Base-by-base conservation (phyloP, 2,888 invertebrate genomes). In the Eustalomyia histrio region DNA sequence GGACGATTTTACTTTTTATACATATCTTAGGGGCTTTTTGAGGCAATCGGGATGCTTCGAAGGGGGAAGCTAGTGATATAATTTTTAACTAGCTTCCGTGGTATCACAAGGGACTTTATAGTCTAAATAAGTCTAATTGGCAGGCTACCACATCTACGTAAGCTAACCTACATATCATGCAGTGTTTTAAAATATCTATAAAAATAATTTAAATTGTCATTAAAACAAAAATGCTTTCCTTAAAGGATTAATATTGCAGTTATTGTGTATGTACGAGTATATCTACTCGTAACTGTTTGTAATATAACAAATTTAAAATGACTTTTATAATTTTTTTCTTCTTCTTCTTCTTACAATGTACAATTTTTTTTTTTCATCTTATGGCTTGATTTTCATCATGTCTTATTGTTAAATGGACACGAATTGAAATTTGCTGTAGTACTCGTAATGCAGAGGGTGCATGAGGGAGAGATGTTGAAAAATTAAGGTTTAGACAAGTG, bases 401-500 rank as follows among this genome's bases (percentile, higher is more conserved):
- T 63, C 67, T 57, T 76, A 57, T 58, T 67, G 67, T 68, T 24
- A 71, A 75, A 64, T 75, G 69, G 47, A 60, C 74, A 67, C n/a
- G 53, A 3, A 68, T 58, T 47, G 17, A 53, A 47, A 67, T 33
- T 39, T n/a, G 43, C 43, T n/a, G n/a, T 6, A 47, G 43, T n/a
- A n/a, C n/a, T n/a, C n/a, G n/a, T 6, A n/a, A 6, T 16, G n/a
- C 2, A 2, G 43, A 14, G 43, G 43, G 43, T n/a, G 43, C n/a
- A n/a, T 5, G 43, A 47, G n/a, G 14, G 6, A 61, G 21, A 24
- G 16, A 12, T 21, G 69, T 50, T 52, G 71, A 61, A 43, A 17
- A 81, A 78, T 78, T 78, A 75, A 75, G 71, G 74, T 78, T 78
- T 74, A 78, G 78, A 81, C 81, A 81, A 81, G 81, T 78, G 78